phyloP scores from a whole-genome alignment of 2,797 vertebrate species.

The Chrysocyon brachyurus region DNA sequence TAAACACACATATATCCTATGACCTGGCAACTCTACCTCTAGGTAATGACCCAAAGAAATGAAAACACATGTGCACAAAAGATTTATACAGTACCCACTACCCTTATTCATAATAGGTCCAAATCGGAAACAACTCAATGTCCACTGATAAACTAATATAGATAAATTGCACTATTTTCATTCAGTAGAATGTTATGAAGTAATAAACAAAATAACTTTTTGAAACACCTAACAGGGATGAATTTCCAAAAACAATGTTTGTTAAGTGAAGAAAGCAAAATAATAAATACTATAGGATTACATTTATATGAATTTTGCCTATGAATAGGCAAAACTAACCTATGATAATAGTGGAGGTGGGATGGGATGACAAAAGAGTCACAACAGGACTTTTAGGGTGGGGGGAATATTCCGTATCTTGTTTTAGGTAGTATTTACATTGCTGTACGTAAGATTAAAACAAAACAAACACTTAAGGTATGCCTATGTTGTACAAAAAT shows the following conservation, averaged over 20 bases:
- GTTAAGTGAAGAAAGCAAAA: conserved; percentile 37
- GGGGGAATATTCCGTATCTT: background rate
- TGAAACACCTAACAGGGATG: background rate
- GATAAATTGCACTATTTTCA: background rate
- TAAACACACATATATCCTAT: background rate
- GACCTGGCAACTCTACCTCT: background rate
- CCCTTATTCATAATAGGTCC: background rate
- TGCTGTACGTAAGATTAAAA: background rate
- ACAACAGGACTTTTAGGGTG: background rate
- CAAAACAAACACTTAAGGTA: background rate
- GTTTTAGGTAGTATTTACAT: background rate
- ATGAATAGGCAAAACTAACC: background rate
- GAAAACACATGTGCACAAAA: background rate
- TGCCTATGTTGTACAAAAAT: background rate
- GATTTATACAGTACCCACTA: background rate
- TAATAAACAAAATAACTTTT: background rate
- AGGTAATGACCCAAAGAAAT: background rate
- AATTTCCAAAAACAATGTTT: background rate
- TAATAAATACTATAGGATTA: background rate
- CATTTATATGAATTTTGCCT: background rate
- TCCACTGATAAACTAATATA: background rate
- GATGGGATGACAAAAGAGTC: background rate
- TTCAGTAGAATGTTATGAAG: background rate
- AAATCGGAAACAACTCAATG: background rate
- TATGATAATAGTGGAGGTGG: background rate